Conservation (phyloP, 2,888 invertebrate genomes). For the Diogma glabrata region DNA sequence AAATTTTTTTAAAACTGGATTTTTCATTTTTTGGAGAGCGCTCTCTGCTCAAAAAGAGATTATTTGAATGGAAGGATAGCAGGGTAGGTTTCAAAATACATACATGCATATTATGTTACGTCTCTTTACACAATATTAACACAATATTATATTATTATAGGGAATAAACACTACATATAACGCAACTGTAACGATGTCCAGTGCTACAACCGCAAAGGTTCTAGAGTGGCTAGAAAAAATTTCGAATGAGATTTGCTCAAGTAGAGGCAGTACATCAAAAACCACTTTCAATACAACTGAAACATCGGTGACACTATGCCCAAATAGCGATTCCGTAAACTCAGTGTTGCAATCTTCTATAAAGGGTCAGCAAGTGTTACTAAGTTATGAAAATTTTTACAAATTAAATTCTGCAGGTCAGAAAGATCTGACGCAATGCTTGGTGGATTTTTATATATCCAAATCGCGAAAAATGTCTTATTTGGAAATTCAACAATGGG, state of each 20-base stretch:
- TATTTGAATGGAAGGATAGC: no score
- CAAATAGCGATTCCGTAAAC: not conserved
- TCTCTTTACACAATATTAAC: no score
- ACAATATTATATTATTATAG: not conserved
- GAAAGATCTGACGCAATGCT: not conserved
- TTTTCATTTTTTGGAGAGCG: conserved; percentile 1
- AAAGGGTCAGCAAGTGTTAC: not conserved
- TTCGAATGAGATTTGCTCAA: not conserved
- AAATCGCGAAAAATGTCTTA: not conserved
- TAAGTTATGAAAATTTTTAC: not conserved
- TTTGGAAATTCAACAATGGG: not conserved
- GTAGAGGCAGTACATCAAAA: not conserved
- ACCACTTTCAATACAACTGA: not conserved
- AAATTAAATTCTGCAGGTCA: not conserved
- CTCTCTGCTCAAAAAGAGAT: not conserved
- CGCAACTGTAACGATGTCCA: not conserved
- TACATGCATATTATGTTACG: not conserved
- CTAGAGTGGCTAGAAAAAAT: not conserved
- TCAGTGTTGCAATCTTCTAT: not conserved
- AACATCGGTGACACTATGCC: not conserved
- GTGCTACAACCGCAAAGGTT: not conserved
- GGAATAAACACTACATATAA: not conserved
- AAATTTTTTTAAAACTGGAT: not conserved
- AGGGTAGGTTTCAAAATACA: not conserved
- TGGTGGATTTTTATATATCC: not conserved